phyloP scores from a whole-genome alignment of 1,140 invertebrate species.

The Pemphigus obesinymphae region DNA sequence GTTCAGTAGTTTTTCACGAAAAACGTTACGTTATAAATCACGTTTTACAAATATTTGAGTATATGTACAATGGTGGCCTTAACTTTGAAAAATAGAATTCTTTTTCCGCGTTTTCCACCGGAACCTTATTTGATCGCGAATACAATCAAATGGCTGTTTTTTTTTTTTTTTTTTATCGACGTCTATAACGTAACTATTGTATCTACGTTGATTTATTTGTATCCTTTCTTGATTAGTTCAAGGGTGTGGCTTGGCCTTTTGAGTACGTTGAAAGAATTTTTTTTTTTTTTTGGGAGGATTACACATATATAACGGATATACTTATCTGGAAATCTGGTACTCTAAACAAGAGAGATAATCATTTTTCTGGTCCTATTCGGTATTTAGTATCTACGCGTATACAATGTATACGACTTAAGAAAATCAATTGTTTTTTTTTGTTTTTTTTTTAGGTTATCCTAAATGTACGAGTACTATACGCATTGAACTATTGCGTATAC shows the following conservation, averaged over 20 bases:
- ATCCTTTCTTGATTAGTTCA: background rate
- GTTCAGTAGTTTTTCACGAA: background rate
- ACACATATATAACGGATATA: background rate
- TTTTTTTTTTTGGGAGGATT: too few relatives aligned
- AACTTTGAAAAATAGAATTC: background rate
- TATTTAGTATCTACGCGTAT: too few relatives aligned
- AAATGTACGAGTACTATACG: too few relatives aligned
- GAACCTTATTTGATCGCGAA: background rate
- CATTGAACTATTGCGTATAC: too few relatives aligned
- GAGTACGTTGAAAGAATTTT: background rate
- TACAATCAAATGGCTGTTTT: background rate
- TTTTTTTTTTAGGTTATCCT: too few relatives aligned
- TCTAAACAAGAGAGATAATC: too few relatives aligned
- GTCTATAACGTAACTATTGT: background rate
- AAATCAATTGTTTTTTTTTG: too few relatives aligned
- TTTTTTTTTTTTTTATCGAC: background rate
- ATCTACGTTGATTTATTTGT: slow-evolving; percentile 3
- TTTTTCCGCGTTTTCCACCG: background rate
- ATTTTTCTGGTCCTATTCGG: too few relatives aligned
- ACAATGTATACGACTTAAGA: too few relatives aligned
- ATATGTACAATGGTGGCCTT: background rate
- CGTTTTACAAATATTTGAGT: slow-evolving; percentile 4
- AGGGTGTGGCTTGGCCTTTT: background rate
- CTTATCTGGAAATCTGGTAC: background rate
- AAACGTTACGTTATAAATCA: slow-evolving; percentile 11